A percentile compares a stretch with the other conserved stretches of the same genome.
Conservation (phyloP, 2,113 vertebrate species). For the Phaethon lepturus region DNA sequence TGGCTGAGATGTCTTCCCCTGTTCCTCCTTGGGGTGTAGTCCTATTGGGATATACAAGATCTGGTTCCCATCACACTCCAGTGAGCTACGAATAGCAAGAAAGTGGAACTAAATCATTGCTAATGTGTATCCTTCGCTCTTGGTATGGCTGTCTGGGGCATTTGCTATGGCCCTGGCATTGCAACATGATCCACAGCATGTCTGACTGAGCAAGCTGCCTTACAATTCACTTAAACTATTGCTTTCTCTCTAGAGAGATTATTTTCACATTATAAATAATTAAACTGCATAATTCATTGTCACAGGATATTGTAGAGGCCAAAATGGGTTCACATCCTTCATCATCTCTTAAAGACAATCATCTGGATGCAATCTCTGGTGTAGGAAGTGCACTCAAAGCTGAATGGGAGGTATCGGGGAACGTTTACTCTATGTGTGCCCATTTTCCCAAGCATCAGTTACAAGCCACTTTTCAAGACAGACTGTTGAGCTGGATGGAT, state of each 20-base stretch:
- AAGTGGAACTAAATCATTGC: background rate
- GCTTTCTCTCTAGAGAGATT: background rate
- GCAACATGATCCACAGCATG: background rate
- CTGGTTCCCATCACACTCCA: background rate
- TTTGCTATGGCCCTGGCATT: background rate
- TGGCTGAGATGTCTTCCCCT: background rate
- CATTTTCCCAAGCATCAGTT: background rate
- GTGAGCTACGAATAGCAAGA: background rate
- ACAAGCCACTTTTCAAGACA: background rate
- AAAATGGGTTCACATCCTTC: background rate
- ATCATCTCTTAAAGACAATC: background rate
- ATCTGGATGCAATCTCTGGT: background rate
- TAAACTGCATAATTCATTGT: background rate
- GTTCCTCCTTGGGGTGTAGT: background rate
- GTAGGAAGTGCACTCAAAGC: background rate
- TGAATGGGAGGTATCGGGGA: background rate
- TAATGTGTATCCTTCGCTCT: rapidly evolving
- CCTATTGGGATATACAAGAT: background rate
- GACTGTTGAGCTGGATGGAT: background rate
- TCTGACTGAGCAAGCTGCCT: background rate
- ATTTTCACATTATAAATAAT: conserved; percentile 27
- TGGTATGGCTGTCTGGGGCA: background rate
- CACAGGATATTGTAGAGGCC: background rate
- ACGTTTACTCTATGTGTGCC: rapidly evolving
- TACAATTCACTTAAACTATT: background rate